A percentile compares a stretch with the other conserved stretches of the same genome.
Evolutionary conservation across 2,888 invertebrate genomes (phyloP).

Genomic region (Boloria euphrosyne): DNA sequence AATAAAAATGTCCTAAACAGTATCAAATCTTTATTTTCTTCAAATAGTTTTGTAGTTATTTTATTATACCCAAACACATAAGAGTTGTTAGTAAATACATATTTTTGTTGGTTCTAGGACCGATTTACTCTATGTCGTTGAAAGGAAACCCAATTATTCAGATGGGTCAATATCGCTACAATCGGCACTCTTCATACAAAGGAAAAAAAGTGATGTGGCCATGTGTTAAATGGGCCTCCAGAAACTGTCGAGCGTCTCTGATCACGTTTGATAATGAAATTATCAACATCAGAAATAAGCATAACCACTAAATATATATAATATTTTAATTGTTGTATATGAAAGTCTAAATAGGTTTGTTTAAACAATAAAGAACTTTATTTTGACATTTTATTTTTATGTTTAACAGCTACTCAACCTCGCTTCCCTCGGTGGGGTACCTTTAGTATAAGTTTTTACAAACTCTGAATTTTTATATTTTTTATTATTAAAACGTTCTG

Average conservation of each 20-base stretch:
- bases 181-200: conserved; percentile 43
- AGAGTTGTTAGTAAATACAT: background rate
- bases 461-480: no score
- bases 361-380: no score
- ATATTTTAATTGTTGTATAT: background rate
- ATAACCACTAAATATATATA: conserved; percentile 42
- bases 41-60: no score
- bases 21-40: no score
- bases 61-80: no score
- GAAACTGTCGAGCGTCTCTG: conserved; percentile 46
- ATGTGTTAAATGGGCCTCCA: conserved; percentile 47
- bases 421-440: no score
- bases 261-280: conserved; percentile 43
- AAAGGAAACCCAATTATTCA: conserved; percentile 39
- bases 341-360: no score
- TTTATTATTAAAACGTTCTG: no score
- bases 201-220: conserved; percentile 46
- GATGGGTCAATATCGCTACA: conserved; percentile 38
- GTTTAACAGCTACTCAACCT: no score
- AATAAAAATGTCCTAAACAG: no score
- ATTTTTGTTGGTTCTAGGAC: conserved; percentile 22
- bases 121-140: conserved; percentile 29
- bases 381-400: no score
- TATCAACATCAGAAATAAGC: conserved; percentile 41
- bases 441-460: no score